Conservation (phyloP, 1,140 invertebrate genomes). For the Zaprionus camerounensis region DNA sequence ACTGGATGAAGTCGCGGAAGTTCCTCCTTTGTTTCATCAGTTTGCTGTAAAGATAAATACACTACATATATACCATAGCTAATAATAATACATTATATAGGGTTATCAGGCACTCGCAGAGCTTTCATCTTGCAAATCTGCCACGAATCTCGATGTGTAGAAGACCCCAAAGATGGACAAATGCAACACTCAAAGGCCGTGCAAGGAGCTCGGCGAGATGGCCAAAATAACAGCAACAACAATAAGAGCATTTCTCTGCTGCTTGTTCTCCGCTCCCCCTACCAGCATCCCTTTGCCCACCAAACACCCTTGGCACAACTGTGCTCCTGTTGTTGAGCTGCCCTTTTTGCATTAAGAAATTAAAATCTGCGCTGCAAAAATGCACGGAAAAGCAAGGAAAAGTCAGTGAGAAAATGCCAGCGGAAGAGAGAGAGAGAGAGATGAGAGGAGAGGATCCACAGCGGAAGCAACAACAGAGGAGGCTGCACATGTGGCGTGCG, state of each 20-base stretch:
- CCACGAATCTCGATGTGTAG: background rate
- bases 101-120: background rate
- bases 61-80: too few relatives aligned
- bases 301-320: background rate
- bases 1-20: too few relatives aligned
- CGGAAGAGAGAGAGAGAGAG: background rate
- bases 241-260: background rate
- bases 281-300: background rate
- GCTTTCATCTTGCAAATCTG: background rate
- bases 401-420: background rate
- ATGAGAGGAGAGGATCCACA: background rate
- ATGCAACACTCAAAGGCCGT: background rate
- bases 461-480: background rate
- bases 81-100: too few relatives aligned
- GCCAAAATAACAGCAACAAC: background rate
- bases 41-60: too few relatives aligned
- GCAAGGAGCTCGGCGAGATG: background rate
- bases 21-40: too few relatives aligned
- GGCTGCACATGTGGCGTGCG: conserved; percentile 60
- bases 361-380: conserved; percentile 78
- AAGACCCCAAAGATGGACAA: background rate
- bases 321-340: conserved; percentile 35
- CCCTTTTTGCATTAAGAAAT: conserved; percentile 81
- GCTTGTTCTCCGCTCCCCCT: background rate
- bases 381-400: conserved; percentile 37